Evolutionary conservation across 2,797 vertebrate species (phyloP).

Genomic region (Xenopus petersii): DNA sequence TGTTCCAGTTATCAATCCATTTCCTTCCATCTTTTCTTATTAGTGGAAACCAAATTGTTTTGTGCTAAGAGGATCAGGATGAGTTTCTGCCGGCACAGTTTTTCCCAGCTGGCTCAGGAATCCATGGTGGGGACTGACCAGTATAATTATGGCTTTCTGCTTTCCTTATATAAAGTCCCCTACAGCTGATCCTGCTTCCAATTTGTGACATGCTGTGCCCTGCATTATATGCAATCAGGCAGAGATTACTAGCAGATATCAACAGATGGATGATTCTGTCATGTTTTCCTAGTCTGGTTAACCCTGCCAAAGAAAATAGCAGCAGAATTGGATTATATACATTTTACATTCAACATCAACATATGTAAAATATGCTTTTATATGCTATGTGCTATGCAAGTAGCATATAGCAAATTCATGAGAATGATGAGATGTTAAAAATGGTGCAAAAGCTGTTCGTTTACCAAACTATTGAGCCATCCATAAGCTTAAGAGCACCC

Average conservation of each 20-base stretch:
- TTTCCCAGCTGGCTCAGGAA: conserved; percentile 3
- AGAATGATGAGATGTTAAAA: too few species aligned
- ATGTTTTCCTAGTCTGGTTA: conserved; percentile 1
- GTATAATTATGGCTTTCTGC: conserved; percentile 25
- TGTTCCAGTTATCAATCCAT: conserved; percentile 4
- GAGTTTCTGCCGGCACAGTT: conserved; percentile 1
- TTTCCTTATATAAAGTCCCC: conserved; percentile 12
- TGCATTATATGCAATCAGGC: conserved; percentile 14
- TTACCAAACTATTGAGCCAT: too few species aligned
- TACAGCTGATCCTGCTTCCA: conserved; percentile 7
- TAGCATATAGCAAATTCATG: too few species aligned
- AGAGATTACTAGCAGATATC: background rate
- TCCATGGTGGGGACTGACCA: conserved; percentile 3
- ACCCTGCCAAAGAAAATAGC: background rate
- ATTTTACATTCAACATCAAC: too few species aligned
- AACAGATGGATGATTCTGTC: conserved; percentile 5
- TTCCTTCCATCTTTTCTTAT: conserved; percentile 23
- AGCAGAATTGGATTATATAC: background rate
- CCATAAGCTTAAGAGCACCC: too few species aligned
- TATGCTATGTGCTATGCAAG: too few species aligned
- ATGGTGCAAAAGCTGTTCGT: too few species aligned
- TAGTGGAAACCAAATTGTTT: conserved; percentile 23
- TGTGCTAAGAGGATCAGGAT: conserved; percentile 20
- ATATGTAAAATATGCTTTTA: too few species aligned
- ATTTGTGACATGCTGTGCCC: conserved; percentile 16